Base-by-base conservation (phyloP, 2,888 invertebrate genomes). In the Drosophila anomalata region DNA sequence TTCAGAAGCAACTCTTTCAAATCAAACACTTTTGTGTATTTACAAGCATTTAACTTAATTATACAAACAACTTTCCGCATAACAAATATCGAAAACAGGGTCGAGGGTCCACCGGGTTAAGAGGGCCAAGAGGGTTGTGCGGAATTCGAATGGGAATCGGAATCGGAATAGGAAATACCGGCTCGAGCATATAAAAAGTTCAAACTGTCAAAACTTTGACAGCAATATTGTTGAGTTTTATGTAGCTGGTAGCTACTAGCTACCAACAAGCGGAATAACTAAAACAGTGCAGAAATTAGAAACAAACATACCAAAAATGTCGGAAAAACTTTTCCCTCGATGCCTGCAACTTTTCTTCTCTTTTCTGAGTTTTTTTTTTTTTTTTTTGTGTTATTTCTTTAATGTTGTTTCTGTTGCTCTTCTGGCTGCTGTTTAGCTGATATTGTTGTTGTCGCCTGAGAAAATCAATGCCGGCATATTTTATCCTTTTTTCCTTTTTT, bases 391-490 rank as follows among this genome's bases (percentile, higher is more conserved):
- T 39, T 47, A 56, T 53, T 46, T 67, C 61, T 47, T 48, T 24
- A 61, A 73, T 63, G 69, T 73, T 58, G 57, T 53, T 56, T 42
- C 31, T 76, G 54, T 24, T 73, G 62, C 50, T 80, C 22, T 36
- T 31, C 42, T 44, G 42, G 48, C 29, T 65, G 69, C 52, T 77
- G 44, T 67, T 62, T 36, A 75, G 70, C 51, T 80, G 62, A 51
- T 58, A 69, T 22, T 61, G 74, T 60, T 74, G 60, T 52, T 79
- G 66, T 51, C 60, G 60, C 71, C 31, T 33, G 66, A 51, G 65
- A 81, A 86, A 87, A 83, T 87, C 85, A 82, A 87, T 83, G 84
- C 73, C 63, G 63, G 67, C 73, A 84, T 87, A 84, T 87, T 81
- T 84, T 83, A 87, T 87, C 81, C 87, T 81, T 87, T 73, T 87